Percentiles rank a stretch among this genome's conserved stretches.
Conservation (phyloP, 2,113 vertebrate genomes). For the Eretmochelys imbricata region DNA sequence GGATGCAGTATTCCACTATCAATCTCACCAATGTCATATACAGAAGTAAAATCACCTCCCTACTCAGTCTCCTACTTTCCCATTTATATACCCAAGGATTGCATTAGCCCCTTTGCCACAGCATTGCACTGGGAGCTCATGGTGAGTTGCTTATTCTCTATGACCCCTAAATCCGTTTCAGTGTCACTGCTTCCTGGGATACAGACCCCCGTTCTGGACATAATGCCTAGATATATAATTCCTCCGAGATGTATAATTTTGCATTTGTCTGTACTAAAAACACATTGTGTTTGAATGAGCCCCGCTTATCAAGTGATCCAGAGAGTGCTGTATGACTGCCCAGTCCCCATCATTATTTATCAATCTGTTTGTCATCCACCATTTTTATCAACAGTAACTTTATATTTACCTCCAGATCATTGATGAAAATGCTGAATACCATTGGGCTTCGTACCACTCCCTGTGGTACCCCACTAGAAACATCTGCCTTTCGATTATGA, state of each 20-base stretch:
- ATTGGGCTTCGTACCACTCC: fast-evolving
- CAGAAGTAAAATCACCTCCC: not conserved
- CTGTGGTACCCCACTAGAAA: not conserved
- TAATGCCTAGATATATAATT: not conserved
- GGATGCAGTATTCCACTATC: not conserved
- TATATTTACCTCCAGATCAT: not conserved
- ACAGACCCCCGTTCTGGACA: not conserved
- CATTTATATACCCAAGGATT: not conserved
- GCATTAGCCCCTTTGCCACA: not conserved
- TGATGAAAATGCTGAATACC: fast-evolving
- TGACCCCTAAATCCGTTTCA: not conserved
- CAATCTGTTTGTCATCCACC: not conserved
- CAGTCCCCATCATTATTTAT: not conserved
- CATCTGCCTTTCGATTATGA: not conserved
- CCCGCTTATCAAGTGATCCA: not conserved
- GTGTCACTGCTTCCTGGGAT: not conserved
- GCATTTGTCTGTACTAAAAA: not conserved
- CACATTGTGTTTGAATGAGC: fast-evolving
- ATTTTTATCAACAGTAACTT: not conserved
- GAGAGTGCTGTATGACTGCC: not conserved
- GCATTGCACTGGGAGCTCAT: not conserved
- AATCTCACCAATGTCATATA: fast-evolving
- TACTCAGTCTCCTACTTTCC: not conserved
- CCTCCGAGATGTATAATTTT: not conserved
- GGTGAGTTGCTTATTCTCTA: not conserved